A percentile compares a stretch with the other conserved stretches of the same genome.
Evolutionary conservation across 2,797 vertebrate genomes (phyloP).

Genomic region (Liparis tanakae): DNA sequence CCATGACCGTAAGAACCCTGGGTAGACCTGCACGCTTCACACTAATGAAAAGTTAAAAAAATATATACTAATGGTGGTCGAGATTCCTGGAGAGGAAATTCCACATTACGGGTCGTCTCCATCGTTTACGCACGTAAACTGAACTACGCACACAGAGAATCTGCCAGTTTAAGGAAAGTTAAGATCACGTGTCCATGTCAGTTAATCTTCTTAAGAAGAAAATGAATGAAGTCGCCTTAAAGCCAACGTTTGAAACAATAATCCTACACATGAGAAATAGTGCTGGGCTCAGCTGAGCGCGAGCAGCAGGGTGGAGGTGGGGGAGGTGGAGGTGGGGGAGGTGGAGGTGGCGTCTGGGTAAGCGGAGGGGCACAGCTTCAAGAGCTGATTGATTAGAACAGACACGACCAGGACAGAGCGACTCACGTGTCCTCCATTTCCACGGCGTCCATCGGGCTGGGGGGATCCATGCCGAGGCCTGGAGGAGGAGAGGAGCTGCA

Average conservation of each 20-base stretch:
- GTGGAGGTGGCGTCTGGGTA: not conserved
- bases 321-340: too few relatives aligned
- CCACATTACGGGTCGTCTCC: not conserved
- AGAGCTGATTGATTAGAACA: slow-evolving; percentile 53
- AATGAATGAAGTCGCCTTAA: slow-evolving; percentile 11
- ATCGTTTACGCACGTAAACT: not conserved
- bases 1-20: too few relatives aligned
- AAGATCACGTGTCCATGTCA: not conserved
- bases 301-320: slow-evolving; percentile 4
- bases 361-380: slow-evolving; percentile 1
- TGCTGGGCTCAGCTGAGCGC: slow-evolving; percentile 46
- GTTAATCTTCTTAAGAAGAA: slow-evolving; percentile 55
- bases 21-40: accelerated
- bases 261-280: slow-evolving; percentile 54
- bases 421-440: slow-evolving; percentile 88
- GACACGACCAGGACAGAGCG: slow-evolving; percentile 30
- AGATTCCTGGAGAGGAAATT: not conserved
- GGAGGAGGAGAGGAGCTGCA: slow-evolving; percentile 17
- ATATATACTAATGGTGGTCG: too few relatives aligned
- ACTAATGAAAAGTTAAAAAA: not conserved
- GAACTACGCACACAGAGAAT: not conserved
- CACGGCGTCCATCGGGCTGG: slow-evolving; percentile 82
- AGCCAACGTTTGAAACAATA: slow-evolving; percentile 58
- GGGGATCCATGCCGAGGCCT: slow-evolving; percentile 88
- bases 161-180: slow-evolving; percentile 46